Evolutionary conservation across 2,113 vertebrate species (phyloP).

Genomic region (Xyliphius kryptos): DNA sequence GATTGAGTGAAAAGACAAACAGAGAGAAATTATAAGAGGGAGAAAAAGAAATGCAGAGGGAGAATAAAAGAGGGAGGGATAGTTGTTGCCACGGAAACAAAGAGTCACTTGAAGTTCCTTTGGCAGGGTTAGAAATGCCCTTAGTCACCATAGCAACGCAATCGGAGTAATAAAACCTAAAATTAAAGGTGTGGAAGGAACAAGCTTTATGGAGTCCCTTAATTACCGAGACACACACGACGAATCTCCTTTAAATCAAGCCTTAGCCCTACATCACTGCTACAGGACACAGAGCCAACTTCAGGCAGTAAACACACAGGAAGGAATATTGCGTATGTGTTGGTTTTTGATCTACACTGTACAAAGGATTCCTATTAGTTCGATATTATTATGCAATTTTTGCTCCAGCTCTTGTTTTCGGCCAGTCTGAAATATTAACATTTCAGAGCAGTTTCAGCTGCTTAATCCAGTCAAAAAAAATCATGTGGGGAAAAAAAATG

Average conservation of each 20-base stretch:
- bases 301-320: too few species aligned
- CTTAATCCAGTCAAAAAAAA: slow-evolving; percentile 34
- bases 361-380: slow-evolving; percentile 12
- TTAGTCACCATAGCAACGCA: slow-evolving; percentile 69
- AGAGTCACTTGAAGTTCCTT: slow-evolving; percentile 60
- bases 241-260: too few species aligned
- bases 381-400: slow-evolving; percentile 21
- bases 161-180: slow-evolving; percentile 63
- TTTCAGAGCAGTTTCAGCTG: slow-evolving; percentile 32
- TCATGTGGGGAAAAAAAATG: too few species aligned
- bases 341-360: slow-evolving; percentile 11
- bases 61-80: slow-evolving; percentile 43
- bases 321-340: too few species aligned
- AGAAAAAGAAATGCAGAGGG: background rate
- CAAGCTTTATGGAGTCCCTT: slow-evolving; percentile 34
- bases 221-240: slow-evolving; percentile 24
- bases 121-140: slow-evolving; percentile 61
- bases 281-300: too few species aligned
- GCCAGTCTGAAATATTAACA: slow-evolving; percentile 24
- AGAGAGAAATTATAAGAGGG: background rate
- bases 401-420: slow-evolving; percentile 15
- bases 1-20: too few species aligned
- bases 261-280: too few species aligned
- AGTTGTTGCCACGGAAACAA: slow-evolving; percentile 69
- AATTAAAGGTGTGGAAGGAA: slow-evolving; percentile 47